Evolutionary conservation across 2,113 vertebrate species (phyloP).

Genomic region (human (Homo sapiens)): DNA sequence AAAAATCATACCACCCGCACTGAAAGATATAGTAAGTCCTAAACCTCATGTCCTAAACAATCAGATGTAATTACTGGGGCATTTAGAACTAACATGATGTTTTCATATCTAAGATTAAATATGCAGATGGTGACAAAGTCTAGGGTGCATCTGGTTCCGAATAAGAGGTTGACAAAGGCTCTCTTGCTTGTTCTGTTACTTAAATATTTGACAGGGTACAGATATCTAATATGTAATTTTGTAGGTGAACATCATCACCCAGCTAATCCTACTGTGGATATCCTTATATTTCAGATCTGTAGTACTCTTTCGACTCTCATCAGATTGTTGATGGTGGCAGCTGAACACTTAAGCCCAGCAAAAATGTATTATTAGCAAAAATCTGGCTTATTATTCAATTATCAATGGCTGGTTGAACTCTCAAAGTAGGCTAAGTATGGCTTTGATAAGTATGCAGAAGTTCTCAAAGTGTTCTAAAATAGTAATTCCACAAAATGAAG

Average conservation of each 20-base stretch:
- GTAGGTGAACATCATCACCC: slow-evolving; percentile 52
- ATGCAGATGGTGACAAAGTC: slow-evolving; percentile 80
- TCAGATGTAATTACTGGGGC: slow-evolving; percentile 80
- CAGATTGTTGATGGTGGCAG: slow-evolving; percentile 47
- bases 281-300: slow-evolving; percentile 65
- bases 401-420: slow-evolving; percentile 73
- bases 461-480: slow-evolving; percentile 65
- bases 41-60: slow-evolving; percentile 76
- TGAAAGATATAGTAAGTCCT: slow-evolving; percentile 70
- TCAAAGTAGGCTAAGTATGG: slow-evolving; percentile 58
- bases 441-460: slow-evolving; percentile 62
- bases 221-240: slow-evolving; percentile 62
- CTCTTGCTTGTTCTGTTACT: slow-evolving; percentile 74
- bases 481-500: slow-evolving; percentile 47
- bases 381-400: slow-evolving; percentile 77
- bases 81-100: slow-evolving; percentile 82
- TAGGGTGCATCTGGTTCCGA: slow-evolving; percentile 80
- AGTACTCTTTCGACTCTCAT: neutral
- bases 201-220: slow-evolving; percentile 79
- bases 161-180: slow-evolving; percentile 76
- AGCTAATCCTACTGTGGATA: slow-evolving; percentile 43
- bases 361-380: slow-evolving; percentile 74
- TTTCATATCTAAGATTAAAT: slow-evolving; percentile 82
- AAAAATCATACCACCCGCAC: slow-evolving; percentile 77
- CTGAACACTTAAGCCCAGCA: slow-evolving; percentile 36